These are phyloP conservation scores for Autographa pulchrina DNA, from an alignment of 2,888 invertebrate species.

Conservation along the genomic window DNA sequence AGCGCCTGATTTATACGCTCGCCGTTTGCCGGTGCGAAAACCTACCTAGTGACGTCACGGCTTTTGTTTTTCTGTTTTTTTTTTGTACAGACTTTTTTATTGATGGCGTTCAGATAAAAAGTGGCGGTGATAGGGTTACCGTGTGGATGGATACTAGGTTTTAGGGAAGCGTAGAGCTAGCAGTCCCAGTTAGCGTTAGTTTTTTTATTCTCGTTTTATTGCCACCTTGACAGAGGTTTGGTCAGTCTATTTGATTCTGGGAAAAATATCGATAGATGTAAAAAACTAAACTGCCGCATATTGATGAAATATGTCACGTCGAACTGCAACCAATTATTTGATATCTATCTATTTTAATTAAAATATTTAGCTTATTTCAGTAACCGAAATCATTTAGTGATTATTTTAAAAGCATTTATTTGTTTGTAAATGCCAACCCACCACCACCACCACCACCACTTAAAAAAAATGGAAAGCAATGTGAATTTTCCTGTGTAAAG, in stretches of 20 bases:
- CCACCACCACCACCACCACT: too few species aligned
- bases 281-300: too few species aligned
- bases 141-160: conserved; percentile 25
- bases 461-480: not conserved
- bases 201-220: not conserved
- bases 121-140: conserved; percentile 78
- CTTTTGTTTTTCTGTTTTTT: conserved; percentile 75
- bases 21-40: conserved; percentile 83
- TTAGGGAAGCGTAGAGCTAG: conserved; percentile 24
- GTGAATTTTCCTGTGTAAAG: not conserved
- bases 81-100: conserved; percentile 79
- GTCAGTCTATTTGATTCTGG: not conserved
- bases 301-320: too few species aligned
- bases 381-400: too few species aligned
- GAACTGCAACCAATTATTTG: too few species aligned
- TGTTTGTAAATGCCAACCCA: too few species aligned
- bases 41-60: conserved; percentile 87
- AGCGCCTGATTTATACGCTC: conserved; percentile 84
- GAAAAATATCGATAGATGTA: too few species aligned
- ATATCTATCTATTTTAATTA: too few species aligned
- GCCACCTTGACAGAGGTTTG: not conserved
- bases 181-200: not conserved
- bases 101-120: conserved; percentile 87
- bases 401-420: too few species aligned
- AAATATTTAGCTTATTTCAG: too few species aligned